A percentile compares a stretch with the other conserved stretches of the same genome.
Conservation (phyloP, 2,797 vertebrate species). For the Austrolebias charrua region DNA sequence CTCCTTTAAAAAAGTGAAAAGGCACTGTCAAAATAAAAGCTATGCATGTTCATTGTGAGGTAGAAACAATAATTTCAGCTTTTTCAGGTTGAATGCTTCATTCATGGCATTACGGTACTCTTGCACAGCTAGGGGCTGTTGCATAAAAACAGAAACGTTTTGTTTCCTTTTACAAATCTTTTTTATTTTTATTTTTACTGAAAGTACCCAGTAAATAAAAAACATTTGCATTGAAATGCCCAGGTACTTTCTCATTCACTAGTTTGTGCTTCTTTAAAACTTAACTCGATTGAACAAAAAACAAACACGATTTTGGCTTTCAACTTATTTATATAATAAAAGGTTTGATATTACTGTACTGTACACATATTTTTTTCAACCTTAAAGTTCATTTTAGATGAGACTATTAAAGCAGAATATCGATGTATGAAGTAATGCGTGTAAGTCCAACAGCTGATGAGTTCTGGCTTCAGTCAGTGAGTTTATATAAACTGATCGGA, state of each 20-base stretch:
- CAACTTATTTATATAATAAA: conserved; percentile 12
- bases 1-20: no score
- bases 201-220: conserved; percentile 3
- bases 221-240: conserved; percentile 53
- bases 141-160: no score
- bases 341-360: conserved; percentile 25
- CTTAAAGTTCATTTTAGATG: conserved; percentile 12
- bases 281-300: conserved; percentile 16
- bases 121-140: no score
- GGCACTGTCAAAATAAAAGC: no score
- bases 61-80: no score
- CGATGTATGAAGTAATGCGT: not conserved
- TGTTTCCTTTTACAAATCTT: not conserved
- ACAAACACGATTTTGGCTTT: not conserved
- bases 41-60: no score
- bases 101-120: no score
- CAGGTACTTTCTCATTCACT: conserved; percentile 46
- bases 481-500: not conserved
- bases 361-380: not conserved
- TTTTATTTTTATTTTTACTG: not conserved
- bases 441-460: not conserved
- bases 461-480: not conserved
- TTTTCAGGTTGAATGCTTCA: no score
- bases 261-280: conserved; percentile 1
- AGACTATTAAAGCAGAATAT: not conserved